A percentile compares a stretch with the other conserved stretches of the same genome.
Evolutionary conservation across 1,140 invertebrate genomes (phyloP).

Genomic region (Zaprionus camerounensis): DNA sequence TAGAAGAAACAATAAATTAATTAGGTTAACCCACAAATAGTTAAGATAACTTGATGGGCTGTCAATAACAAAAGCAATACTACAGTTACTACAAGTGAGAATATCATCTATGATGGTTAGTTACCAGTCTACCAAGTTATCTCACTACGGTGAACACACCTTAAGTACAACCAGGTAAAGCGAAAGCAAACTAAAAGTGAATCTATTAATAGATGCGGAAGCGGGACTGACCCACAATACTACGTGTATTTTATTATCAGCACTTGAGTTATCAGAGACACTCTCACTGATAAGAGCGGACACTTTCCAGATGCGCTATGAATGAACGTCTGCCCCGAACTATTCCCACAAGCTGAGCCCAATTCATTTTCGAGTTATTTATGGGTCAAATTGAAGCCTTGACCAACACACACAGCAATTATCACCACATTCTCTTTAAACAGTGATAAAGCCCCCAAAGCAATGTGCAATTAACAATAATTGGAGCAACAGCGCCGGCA

Average conservation of each 20-base stretch:
- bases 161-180: background rate
- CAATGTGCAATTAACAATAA: slow-evolving; percentile 25
- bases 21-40: background rate
- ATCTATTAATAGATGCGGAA: background rate
- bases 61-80: background rate
- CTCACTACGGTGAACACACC: background rate
- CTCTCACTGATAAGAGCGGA: slow-evolving; percentile 23
- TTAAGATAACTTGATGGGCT: background rate
- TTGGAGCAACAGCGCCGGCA: slow-evolving; percentile 13
- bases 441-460: slow-evolving; percentile 21
- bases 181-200: background rate
- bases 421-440: slow-evolving; percentile 2
- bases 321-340: slow-evolving; percentile 27
- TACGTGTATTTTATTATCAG: slow-evolving; percentile 18
- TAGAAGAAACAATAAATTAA: slow-evolving; percentile 5
- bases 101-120: background rate
- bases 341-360: background rate
- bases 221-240: slow-evolving; percentile 10
- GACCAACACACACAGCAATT: slow-evolving; percentile 30
- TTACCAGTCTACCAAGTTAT: slow-evolving; percentile 5
- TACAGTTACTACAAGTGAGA: background rate
- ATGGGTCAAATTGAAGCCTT: slow-evolving; percentile 35
- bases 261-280: slow-evolving; percentile 23
- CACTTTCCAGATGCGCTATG: slow-evolving; percentile 12
- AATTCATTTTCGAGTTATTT: slow-evolving; percentile 13